A percentile compares a stretch with the other conserved stretches of the same genome.
Evolutionary conservation across 2,797 vertebrate species (phyloP).

Genomic region (Apodemus agrarius): DNA sequence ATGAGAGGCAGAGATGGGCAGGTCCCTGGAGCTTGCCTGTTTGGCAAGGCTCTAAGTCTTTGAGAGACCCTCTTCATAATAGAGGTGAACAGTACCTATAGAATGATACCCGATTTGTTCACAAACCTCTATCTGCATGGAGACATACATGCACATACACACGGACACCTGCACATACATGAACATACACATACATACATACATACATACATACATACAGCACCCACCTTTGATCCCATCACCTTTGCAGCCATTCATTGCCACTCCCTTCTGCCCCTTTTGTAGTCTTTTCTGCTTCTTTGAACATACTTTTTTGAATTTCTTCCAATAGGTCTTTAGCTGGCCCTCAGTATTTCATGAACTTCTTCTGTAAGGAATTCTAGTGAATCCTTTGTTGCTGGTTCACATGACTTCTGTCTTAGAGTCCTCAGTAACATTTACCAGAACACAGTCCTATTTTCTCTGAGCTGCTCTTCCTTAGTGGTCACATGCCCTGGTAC

Average conservation of each 20-base stretch:
- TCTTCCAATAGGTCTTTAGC: neutral
- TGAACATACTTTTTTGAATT: neutral
- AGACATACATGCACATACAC: neutral
- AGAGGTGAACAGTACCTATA: neutral
- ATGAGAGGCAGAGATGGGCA: neutral
- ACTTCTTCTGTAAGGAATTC: neutral
- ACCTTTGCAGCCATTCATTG: neutral
- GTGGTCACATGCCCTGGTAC: neutral
- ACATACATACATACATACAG: neutral
- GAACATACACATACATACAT: neutral
- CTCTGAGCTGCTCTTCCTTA: too few relatives aligned
- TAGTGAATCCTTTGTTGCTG: neutral
- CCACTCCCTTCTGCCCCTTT: rapidly evolving
- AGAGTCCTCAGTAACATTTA: neutral
- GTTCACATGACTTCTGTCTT: neutral
- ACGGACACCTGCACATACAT: neutral
- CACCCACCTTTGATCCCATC: neutral
- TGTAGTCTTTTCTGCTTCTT: neutral
- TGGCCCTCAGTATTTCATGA: neutral
- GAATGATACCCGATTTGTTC: too few relatives aligned
- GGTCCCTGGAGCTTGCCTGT: neutral
- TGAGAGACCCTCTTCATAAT: neutral
- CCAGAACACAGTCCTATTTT: neutral
- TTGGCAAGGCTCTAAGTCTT: neutral
- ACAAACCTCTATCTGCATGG: neutral